Conservation (phyloP, 64 coral and sea anemone genomes). For the Pocillopora verrucosa region DNA sequence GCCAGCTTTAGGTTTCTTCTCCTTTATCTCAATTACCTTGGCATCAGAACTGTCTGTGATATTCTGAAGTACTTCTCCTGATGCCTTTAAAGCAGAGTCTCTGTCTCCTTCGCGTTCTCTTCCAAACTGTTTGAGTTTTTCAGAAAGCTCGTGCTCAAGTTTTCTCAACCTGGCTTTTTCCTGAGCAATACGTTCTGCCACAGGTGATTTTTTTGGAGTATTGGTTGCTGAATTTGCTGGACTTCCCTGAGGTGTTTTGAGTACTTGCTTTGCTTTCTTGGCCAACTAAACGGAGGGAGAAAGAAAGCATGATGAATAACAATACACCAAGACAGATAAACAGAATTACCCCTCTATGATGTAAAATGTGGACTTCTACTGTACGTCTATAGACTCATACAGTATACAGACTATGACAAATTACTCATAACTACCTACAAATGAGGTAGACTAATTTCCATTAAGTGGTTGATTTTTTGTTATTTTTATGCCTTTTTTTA, state of each 20-base stretch:
- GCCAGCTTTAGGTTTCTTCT: background rate
- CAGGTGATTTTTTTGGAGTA: conserved; percentile 58
- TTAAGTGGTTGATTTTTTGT: too few species aligned
- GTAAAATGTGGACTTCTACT: too few species aligned
- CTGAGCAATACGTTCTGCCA: conserved; percentile 75
- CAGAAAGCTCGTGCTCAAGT: conserved; percentile 80
- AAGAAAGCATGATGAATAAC: background rate
- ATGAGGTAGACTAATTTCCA: too few species aligned
- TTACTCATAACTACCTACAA: too few species aligned
- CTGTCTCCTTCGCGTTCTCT: conserved; percentile 17
- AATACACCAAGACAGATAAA: background rate
- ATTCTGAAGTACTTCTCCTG: background rate
- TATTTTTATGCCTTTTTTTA: too few species aligned
- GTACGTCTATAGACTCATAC: background rate
- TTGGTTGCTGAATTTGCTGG: conserved; percentile 23
- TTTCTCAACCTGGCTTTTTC: conserved; percentile 81
- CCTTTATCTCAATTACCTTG: background rate
- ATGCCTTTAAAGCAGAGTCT: background rate
- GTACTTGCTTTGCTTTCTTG: conserved; percentile 51
- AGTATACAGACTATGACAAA: background rate
- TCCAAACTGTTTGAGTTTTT: conserved; percentile 57
- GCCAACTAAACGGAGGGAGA: background rate
- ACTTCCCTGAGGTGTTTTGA: conserved; percentile 10
- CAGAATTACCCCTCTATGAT: too few species aligned
- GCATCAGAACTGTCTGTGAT: background rate